A percentile compares a stretch with the other conserved stretches of the same genome.
phyloP scores from a whole-genome alignment of 2,888 invertebrate genomes.

The Cheilosia soror region DNA sequence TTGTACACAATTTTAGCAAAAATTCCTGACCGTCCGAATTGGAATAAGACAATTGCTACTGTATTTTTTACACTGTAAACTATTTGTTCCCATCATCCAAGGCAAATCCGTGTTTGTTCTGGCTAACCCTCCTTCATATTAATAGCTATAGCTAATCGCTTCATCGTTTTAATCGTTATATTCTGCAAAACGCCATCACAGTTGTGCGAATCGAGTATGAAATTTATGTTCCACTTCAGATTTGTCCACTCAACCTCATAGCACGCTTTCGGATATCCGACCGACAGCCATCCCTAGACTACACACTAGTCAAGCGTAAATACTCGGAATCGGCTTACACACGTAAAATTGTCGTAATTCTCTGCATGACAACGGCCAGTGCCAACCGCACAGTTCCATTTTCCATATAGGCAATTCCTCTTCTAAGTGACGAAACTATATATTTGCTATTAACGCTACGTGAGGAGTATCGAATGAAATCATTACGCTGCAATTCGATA shows the following conservation, averaged over 20 bases:
- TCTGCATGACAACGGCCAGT: constrained; percentile 34
- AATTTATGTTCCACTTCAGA: constrained; percentile 71
- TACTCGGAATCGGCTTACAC: constrained; percentile 70
- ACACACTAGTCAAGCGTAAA: constrained; percentile 36
- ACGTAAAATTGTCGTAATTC: constrained; percentile 74
- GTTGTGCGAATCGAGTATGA: constrained; percentile 49
- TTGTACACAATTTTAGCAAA: too few species aligned
- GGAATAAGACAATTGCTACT: too few species aligned
- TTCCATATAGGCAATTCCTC: constrained; percentile 25
- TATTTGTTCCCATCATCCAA: constrained; percentile 35
- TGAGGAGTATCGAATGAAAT: constrained; percentile 60
- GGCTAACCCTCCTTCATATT: constrained; percentile 8
- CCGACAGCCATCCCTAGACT: neutral
- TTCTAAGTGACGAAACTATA: constrained; percentile 71
- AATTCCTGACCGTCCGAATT: too few species aligned
- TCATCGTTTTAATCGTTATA: constrained; percentile 33
- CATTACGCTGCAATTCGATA: constrained; percentile 68
- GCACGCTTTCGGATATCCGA: constrained; percentile 70
- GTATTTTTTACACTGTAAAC: neutral
- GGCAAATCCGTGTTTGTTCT: constrained; percentile 8
- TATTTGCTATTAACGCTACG: constrained; percentile 64
- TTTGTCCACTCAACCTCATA: constrained; percentile 62
- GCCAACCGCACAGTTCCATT: constrained; percentile 26
- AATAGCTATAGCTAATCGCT: constrained; percentile 41
- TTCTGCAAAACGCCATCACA: constrained; percentile 43